Conservation (phyloP, 1,140 invertebrate genomes). For the Ylistrum balloti region DNA sequence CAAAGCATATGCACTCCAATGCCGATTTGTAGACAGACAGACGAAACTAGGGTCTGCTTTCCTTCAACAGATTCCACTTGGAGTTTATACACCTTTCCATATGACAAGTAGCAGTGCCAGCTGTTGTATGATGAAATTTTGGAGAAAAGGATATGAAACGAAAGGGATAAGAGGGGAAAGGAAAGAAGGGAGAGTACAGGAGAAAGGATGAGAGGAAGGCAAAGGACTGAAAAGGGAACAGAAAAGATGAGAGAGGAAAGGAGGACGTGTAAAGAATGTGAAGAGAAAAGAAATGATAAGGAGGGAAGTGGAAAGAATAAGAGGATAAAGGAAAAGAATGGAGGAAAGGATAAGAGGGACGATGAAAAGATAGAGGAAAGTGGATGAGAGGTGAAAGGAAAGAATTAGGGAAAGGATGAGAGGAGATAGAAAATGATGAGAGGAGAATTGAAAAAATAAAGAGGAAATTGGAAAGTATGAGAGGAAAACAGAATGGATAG, state of each 20-base stretch:
- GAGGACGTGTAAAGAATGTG: too few species aligned
- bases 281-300: neutral
- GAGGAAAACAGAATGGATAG: neutral
- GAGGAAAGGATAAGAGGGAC: neutral
- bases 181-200: neutral
- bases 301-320: neutral
- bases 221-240: neutral
- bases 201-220: neutral
- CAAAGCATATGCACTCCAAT: slow-evolving; percentile 33
- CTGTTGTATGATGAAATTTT: neutral
- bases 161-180: neutral
- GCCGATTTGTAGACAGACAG: slow-evolving; percentile 31
- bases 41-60: neutral
- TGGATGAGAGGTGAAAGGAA: neutral
- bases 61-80: slow-evolving; percentile 25
- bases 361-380: neutral
- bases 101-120: slow-evolving; percentile 16
- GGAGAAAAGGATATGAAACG: neutral
- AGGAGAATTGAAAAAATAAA: neutral
- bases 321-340: neutral
- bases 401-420: neutral
- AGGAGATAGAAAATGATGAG: neutral
- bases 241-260: slow-evolving; percentile 17
- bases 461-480: neutral
- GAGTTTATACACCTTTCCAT: slow-evolving; percentile 27